phyloP scores from a whole-genome alignment of 2,113 vertebrate genomes.

The Zapus hudsonius region DNA sequence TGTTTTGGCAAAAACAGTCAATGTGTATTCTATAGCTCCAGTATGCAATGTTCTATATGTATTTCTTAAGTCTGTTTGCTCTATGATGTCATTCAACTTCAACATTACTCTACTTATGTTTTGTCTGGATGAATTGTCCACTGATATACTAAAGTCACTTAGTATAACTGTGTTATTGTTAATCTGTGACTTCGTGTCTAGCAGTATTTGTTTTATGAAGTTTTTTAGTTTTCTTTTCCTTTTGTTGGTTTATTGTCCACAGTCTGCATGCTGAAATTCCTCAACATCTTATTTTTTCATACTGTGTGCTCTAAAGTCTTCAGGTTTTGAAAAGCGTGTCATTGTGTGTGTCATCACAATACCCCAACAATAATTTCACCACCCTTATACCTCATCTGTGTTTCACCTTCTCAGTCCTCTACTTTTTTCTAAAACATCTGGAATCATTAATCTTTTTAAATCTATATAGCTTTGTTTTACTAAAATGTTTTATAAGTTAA shows the following conservation, averaged over 20 bases:
- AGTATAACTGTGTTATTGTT: too few species aligned
- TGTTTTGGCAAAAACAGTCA: too few species aligned
- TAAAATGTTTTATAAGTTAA: background rate
- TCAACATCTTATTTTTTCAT: background rate
- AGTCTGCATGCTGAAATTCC: background rate
- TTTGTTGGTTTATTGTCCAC: background rate
- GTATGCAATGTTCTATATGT: too few species aligned
- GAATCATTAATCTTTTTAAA: background rate
- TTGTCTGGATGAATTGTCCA: too few species aligned
- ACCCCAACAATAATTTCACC: background rate
- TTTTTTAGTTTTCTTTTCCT: too few species aligned
- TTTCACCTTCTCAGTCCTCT: background rate
- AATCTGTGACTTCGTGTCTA: too few species aligned
- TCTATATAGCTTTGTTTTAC: background rate
- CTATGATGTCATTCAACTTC: too few species aligned
- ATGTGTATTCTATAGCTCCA: too few species aligned
- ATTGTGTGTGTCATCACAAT: background rate
- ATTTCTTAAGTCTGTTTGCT: too few species aligned
- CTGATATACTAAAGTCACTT: too few species aligned
- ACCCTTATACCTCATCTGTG: background rate
- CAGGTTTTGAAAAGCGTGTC: background rate
- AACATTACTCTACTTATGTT: too few species aligned
- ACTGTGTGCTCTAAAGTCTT: background rate
- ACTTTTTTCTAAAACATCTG: background rate
- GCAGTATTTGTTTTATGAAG: too few species aligned